Evolutionary conservation across 2,888 invertebrate species (phyloP).

Genomic region (Xiphydria camelus): DNA sequence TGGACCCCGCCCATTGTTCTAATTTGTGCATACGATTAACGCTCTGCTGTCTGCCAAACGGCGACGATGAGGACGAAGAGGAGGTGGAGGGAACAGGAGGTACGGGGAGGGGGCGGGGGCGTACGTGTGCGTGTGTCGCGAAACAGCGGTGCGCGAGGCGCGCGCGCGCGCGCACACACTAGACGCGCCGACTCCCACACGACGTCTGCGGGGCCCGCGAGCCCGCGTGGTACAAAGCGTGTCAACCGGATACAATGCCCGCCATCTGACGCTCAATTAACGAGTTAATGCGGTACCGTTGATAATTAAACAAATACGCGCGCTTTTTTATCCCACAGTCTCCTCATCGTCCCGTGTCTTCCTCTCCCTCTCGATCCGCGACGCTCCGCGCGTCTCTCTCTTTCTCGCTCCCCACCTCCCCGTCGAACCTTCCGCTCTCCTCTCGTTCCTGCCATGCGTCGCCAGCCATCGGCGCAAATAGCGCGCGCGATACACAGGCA

Average conservation of each 20-base stretch:
- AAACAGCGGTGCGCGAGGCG: background rate
- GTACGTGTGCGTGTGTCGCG: background rate
- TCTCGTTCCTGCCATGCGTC: background rate
- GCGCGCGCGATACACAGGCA: constrained; percentile 24
- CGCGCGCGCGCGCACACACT: constrained; percentile 1
- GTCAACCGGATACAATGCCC: constrained; percentile 52
- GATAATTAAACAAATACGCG: constrained; percentile 56
- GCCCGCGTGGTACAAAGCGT: constrained; percentile 47
- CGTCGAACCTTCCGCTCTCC: constrained; percentile 2
- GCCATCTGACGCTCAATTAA: constrained; percentile 58
- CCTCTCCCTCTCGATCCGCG: background rate
- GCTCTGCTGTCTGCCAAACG: constrained; percentile 36
- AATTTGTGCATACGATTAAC: constrained; percentile 57
- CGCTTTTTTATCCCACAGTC: constrained; percentile 14
- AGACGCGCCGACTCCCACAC: constrained; percentile 11
- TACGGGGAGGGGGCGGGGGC: background rate
- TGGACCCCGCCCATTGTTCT: constrained; percentile 55
- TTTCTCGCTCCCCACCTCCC: constrained; percentile 22
- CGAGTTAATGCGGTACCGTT: constrained; percentile 57
- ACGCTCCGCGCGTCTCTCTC: constrained; percentile 29
- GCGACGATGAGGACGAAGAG: constrained; percentile 14
- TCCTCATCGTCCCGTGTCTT: background rate
- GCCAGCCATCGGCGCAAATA: constrained; percentile 27
- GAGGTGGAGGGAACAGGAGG: constrained; percentile 1
- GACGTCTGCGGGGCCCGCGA: constrained; percentile 11